Evolutionary conservation across 1,140 invertebrate species (phyloP), one percentile per base, ranked within the genome.

Genomic region (Dreissena polymorpha): DNA sequence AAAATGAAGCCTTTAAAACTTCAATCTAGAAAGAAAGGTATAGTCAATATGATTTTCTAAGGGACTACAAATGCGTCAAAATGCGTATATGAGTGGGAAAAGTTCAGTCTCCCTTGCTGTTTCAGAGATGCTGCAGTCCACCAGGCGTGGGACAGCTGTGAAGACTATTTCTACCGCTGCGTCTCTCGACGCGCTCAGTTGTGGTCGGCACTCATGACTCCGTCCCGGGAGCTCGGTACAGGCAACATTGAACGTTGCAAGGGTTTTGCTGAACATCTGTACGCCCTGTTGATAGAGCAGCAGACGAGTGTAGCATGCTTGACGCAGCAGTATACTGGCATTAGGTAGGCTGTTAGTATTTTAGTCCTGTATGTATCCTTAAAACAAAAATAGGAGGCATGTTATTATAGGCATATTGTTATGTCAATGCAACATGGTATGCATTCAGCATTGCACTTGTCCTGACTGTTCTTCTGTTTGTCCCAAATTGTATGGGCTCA

Each of bases 211-310:
- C 90, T 96, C 87, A 80, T 94, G 53, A 94, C 94, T 5, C 96
- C 96, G 0, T 95, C 96, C 51, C 69, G 93, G 91, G 97, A 98
- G 89, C 92, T 99, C 49, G 96, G 96, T 13, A 92, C 95, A 0
- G 95, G 95, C 57, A 96, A 97, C 85, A 95, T 97, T 68, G 96
- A 98, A 78, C 94, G 97, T 73, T 96, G 97, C 85, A 95, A 95
- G 93, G 98, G 98, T 63, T 97, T 96, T 90, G 94, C 95, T 0
- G 93, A 94, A 71, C 95, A 96, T 85, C 87, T 97, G 14, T 84
- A 88, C 39, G 50, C 79, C 14, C 93, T 96, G 87, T 93, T 88
- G 70, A 57, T 87, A 60, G 65, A 86, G 73, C 87, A 91, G 81
- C 78, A 88, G 18, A 71, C 5, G 60, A 18, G 23, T 0, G 67